Evolutionary conservation across 2,113 vertebrate genomes (phyloP).

Genomic region (Triplophysa dalaica): DNA sequence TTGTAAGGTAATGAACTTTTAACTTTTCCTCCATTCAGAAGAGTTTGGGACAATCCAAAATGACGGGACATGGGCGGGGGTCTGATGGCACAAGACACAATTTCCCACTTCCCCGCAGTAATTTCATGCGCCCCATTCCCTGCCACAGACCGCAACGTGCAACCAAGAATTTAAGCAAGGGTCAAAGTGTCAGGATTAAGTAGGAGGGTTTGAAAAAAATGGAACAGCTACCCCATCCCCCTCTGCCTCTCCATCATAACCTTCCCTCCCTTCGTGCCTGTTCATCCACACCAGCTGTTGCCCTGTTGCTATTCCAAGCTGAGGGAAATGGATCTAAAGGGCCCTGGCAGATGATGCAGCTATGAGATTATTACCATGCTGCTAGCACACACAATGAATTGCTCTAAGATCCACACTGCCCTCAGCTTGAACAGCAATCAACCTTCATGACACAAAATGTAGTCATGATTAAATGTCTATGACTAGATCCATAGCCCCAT

Average conservation of each 20-base stretch:
- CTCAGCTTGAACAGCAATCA: conserved; percentile 37
- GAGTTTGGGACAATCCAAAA: conserved; percentile 18
- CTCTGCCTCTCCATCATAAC: not conserved
- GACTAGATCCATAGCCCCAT: not conserved
- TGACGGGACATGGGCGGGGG: not conserved
- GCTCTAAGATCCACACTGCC: conserved; percentile 25
- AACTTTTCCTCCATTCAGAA: conserved; percentile 39
- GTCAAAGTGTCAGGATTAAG: conserved; percentile 52
- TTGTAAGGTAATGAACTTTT: conserved; percentile 31
- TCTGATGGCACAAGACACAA: not conserved
- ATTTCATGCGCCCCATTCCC: conserved; percentile 23
- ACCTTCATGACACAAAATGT: conserved; percentile 35
- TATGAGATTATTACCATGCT: conserved; percentile 46
- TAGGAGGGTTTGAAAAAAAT: not conserved
- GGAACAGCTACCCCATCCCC: not conserved
- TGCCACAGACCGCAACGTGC: conserved; percentile 11
- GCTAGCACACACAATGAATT: conserved; percentile 21
- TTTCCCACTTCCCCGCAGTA: conserved; percentile 27
- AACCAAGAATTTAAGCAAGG: conserved; percentile 43
- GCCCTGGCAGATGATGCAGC: conserved; percentile 50
- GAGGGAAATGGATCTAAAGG: conserved; percentile 51
- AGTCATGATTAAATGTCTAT: conserved; percentile 23
- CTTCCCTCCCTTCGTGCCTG: not conserved
- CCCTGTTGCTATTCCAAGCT: conserved; percentile 42
- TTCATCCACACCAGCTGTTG: conserved; percentile 50